Evolutionary conservation across 2,888 invertebrate genomes (phyloP), one percentile per base, ranked within the genome.

Genomic region (Limnephilus auricula): DNA sequence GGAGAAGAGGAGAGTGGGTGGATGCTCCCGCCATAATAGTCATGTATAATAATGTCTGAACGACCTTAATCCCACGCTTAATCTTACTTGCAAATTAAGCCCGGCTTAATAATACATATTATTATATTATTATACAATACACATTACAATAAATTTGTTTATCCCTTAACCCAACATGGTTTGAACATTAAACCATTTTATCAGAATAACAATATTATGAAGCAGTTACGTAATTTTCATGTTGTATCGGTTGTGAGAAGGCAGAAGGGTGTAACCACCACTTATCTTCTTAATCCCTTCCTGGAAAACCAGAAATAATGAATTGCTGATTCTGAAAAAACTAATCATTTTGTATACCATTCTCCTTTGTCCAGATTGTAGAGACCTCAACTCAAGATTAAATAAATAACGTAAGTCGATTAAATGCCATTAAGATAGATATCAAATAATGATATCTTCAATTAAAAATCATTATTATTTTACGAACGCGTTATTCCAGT

Each of bases 41-140:
- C 85, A 84, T 65, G 90, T 90, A 83, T 90, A 90, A 90, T 90
- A 90, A 84, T 90, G 50, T 90, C 65, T 79, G 32, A 15, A n/a
- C 25, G 31, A 86, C 86, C 79, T 25, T 40, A 40, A 89, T 89
- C 32, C 90, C 79, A 32, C 31, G 84, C 85, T 45, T 79, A 90
- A 90, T 90, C 90, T 86, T 37, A 90, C 79, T 90, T 90, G 90
- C 86, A 90, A 90, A 90, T 90, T 90, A 79, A 86, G 65, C 65
- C 65, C 25, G 86, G 45, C 79, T 90, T 86, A 85, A 85, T 90
- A 90, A 86, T 86, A 86, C 90, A 86, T 85, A 25, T 84, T 65
- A 65, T 65, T 65, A 86, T 85, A 25, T 84, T 65, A 65, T n/a
- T 65, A 65, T 65, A 65, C 65, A 65, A 65, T 65, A 65, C 65